Evolutionary conservation across 1,140 invertebrate genomes (phyloP), one percentile per base, ranked within the genome.

Genomic region (Parapsyche elsis): DNA sequence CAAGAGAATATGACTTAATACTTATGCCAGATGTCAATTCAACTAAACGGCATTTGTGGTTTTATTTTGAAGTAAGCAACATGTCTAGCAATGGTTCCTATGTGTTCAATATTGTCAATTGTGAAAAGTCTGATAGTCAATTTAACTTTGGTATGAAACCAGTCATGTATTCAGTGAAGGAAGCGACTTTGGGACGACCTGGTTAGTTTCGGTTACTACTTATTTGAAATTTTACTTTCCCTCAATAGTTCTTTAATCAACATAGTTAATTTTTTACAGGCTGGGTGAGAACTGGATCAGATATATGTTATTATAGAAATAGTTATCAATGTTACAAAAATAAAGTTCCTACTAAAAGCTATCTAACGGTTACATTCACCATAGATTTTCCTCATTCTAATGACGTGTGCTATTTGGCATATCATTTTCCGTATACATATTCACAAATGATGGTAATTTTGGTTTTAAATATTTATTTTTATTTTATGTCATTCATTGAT

Each of bases 131-230:
- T 16, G 95, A 95, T 87, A 96, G 95, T 80, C 95, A 97, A 87
- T 97, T 96, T 86, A 97, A 97, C 86, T 94, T 93, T 87, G 96
- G 96, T 12, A 97, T 97, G 96, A 95, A 96, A 85, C 96, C 96
- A 38, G 92, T 97, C n/a, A 87, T 97, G 85, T 97, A 94, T 87
- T 97, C 95, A 26, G 94, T 96, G 5, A 90, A 87, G 73, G 94
- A 95, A 82, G 92, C 94, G 0, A 86, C 92, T 61, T 84, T 91
- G 44, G 93, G 93, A 57, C 89, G 90, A 83, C 88, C 91, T 61
- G 92, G 89, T 89, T 85, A 75, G 45, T 81, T 81, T 5, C 14
- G 5, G 1, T 30, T 38, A 38, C 9, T 23, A 19, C 14, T 46
- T 73, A 38, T 38, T 26, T 30, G 2, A 7, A 67, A 67, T 67